Evolutionary conservation across 2,888 invertebrate genomes (phyloP).

Genomic region (Leptarthrus brevirostris): DNA sequence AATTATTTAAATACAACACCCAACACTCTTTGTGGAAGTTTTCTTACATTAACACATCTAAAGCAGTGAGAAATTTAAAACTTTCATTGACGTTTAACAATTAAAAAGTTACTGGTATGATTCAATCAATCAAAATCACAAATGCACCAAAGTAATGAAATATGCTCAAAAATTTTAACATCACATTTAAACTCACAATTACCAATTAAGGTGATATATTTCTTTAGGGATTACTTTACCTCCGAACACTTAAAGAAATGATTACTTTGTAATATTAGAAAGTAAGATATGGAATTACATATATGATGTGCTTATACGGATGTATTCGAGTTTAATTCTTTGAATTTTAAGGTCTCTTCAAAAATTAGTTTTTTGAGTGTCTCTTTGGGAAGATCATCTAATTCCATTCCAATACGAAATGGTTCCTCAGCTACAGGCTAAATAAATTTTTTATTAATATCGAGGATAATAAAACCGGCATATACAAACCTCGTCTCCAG

Average conservation of each 20-base stretch:
- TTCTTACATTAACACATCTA: conserved; percentile 49
- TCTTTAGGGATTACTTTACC: neutral
- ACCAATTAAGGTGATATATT: conserved; percentile 44
- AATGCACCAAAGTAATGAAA: conserved; percentile 47
- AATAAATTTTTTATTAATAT: conserved; percentile 34
- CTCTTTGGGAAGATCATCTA: conserved; percentile 98
- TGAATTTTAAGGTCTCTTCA: conserved; percentile 83
- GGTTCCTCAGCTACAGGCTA: conserved; percentile 98
- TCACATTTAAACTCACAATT: conserved; percentile 51
- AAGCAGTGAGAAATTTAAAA: conserved; percentile 49
- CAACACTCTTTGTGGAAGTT: conserved; percentile 46
- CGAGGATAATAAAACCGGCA: too few species aligned
- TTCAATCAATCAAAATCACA: conserved; percentile 50
- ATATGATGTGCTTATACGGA: conserved; percentile 14
- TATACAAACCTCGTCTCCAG: conserved; percentile 97
- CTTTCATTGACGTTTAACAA: conserved; percentile 48
- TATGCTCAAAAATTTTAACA: conserved; percentile 49
- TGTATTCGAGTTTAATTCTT: conserved; percentile 63
- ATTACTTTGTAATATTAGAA: conserved; percentile 14
- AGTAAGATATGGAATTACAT: conserved; percentile 8
- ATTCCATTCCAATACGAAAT: conserved; percentile 97
- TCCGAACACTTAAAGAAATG: conserved; percentile 40
- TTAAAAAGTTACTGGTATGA: conserved; percentile 37
- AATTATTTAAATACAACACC: too few species aligned
- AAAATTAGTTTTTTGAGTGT: conserved; percentile 95